phyloP scores from a whole-genome alignment of 1,140 invertebrate genomes.

The Ips typographus region DNA sequence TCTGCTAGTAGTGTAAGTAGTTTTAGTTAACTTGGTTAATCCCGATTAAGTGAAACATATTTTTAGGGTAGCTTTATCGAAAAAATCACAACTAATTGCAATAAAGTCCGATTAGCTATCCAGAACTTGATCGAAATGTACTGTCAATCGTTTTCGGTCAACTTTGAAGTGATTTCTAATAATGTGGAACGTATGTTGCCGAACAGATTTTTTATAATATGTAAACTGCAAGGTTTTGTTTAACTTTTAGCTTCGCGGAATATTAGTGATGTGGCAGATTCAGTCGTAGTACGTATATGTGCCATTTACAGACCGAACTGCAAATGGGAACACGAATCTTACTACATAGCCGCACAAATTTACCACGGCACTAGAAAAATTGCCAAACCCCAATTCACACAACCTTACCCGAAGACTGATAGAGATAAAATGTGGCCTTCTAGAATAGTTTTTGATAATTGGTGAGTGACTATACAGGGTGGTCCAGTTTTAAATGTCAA shows the following conservation, averaged over 20 bases:
- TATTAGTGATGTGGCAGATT: conserved; percentile 72
- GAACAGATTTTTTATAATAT: neutral
- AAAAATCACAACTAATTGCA: conserved; percentile 63
- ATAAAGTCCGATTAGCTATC: conserved; percentile 70
- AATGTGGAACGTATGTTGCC: conserved; percentile 37
- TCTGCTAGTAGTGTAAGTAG: conserved; percentile 47
- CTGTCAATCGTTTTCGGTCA: conserved; percentile 80
- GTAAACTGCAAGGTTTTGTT: neutral
- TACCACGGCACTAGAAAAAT: conserved; percentile 84
- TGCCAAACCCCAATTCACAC: conserved; percentile 56
- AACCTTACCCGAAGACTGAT: conserved; percentile 33
- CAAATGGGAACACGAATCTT: conserved; percentile 83
- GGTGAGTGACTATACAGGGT: conserved; percentile 27
- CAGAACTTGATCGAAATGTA: conserved; percentile 78
- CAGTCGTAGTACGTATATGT: conserved; percentile 79
- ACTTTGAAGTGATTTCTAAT: conserved; percentile 63
- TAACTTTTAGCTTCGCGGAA: conserved; percentile 61
- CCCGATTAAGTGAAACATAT: neutral
- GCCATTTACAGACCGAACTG: conserved; percentile 77
- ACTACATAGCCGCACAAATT: conserved; percentile 78
- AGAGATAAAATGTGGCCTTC: conserved; percentile 46
- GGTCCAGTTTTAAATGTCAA: too few relatives aligned
- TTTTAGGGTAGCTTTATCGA: conserved; percentile 54
- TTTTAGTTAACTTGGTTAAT: neutral
- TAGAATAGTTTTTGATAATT: conserved; percentile 47